Conservation (phyloP, 2,113 vertebrate genomes). For the Oreochromis aureus region DNA sequence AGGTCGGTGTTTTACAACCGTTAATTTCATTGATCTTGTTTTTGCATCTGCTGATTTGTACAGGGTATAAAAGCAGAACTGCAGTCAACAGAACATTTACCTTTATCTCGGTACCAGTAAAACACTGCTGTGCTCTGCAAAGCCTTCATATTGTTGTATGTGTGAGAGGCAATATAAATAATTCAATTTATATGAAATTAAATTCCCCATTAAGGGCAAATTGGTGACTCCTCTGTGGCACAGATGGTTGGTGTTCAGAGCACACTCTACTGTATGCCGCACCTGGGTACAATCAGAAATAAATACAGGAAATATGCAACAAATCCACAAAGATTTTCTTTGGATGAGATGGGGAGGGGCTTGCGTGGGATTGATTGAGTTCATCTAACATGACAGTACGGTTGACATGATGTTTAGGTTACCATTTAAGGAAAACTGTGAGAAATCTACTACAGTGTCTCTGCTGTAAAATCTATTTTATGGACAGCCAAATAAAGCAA, state of each 20-base stretch:
- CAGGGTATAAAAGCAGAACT: background rate
- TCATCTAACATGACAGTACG: background rate
- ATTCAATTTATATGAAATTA: slow-evolving; percentile 47
- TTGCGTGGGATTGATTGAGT: background rate
- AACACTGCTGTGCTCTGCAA: slow-evolving; percentile 5
- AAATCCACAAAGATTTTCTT: slow-evolving; percentile 12
- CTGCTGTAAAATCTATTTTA: background rate
- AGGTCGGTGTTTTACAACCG: background rate
- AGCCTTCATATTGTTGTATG: slow-evolving; percentile 43
- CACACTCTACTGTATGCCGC: background rate
- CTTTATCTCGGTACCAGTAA: slow-evolving; percentile 16
- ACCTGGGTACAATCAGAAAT: background rate
- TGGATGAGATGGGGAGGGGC: background rate
- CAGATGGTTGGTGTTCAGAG: background rate
- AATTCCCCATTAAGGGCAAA: slow-evolving; percentile 44
- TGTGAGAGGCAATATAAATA: slow-evolving; percentile 57
- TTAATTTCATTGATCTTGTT: slow-evolving; percentile 7
- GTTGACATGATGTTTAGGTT: background rate
- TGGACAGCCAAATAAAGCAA: background rate
- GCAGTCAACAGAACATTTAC: slow-evolving; percentile 9
- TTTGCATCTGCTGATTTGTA: slow-evolving; percentile 13
- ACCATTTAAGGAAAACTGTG: background rate
- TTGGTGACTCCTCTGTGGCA: slow-evolving; percentile 3
- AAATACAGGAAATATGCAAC: background rate
- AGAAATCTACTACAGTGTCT: background rate